These are phyloP conservation scores for Scelioninae gen. 1 DNA, from an alignment of 2,888 invertebrate genomes.

Conservation along the genomic window DNA sequence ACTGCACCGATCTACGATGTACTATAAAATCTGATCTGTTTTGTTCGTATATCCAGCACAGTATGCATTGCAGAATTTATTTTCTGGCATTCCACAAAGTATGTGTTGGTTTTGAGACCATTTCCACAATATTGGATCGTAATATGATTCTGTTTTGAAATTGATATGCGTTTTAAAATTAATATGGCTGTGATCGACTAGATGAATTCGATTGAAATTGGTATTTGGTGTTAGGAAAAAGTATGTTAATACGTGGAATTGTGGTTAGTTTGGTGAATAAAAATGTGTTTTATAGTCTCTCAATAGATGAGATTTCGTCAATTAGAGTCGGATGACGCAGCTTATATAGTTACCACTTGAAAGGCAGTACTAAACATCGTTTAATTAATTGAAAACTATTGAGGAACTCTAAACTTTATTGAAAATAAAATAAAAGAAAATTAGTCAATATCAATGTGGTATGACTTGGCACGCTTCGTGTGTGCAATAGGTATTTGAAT, in stretches of 20 bases:
- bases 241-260: too few species aligned
- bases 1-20: conserved; percentile 49
- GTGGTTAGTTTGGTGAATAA: too few species aligned
- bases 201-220: too few species aligned
- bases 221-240: too few species aligned
- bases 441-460: background rate
- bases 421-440: conserved; percentile 16
- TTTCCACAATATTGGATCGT: too few species aligned
- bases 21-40: conserved; percentile 61
- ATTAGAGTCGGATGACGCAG: too few species aligned
- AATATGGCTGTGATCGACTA: too few species aligned
- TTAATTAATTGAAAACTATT: conserved; percentile 53
- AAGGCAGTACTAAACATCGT: conserved; percentile 11
- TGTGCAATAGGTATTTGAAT: background rate
- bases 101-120: background rate
- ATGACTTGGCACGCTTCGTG: background rate
- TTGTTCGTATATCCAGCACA: conserved; percentile 28
- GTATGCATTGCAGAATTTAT: conserved; percentile 11
- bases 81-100: background rate
- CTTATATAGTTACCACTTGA: background rate
- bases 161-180: too few species aligned
- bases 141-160: too few species aligned
- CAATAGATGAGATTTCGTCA: too few species aligned
- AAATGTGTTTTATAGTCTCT: too few species aligned
- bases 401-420: conserved; percentile 34